phyloP scores from a whole-genome alignment of 2,888 invertebrate genomes.

The Pelosia muscerda region DNA sequence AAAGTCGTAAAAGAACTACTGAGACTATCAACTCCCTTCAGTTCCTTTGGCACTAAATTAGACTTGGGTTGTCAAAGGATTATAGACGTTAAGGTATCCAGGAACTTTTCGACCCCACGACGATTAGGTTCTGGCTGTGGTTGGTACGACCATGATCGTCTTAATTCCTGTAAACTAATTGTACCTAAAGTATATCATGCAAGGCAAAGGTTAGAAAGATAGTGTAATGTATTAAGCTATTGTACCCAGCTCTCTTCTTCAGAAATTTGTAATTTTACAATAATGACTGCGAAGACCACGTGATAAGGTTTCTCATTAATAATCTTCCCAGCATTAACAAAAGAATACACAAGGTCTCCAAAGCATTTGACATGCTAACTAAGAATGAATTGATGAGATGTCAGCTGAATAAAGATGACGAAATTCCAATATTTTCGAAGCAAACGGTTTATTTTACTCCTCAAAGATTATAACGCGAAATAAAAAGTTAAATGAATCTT shows the following conservation, averaged over 20 bases:
- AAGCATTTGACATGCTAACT: slow-evolving; percentile 21
- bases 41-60: too few relatives aligned
- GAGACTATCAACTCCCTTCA: too few relatives aligned
- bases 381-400: slow-evolving; percentile 29
- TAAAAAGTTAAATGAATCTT: not conserved
- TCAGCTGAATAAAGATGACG: slow-evolving; percentile 13
- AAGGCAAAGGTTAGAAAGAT: not conserved
- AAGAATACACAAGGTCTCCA: slow-evolving; percentile 34
- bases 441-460: not conserved
- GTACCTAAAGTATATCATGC: not conserved
- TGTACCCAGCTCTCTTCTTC: not conserved
- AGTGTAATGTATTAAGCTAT: not conserved
- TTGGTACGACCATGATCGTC: not conserved
- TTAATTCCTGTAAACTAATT: not conserved
- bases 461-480: not conserved
- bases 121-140: not conserved
- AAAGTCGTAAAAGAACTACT: too few relatives aligned
- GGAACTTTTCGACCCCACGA: too few relatives aligned
- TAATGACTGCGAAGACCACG: not conserved
- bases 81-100: too few relatives aligned
- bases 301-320: slow-evolving; percentile 22
- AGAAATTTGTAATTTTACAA: not conserved
- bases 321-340: slow-evolving; percentile 25
- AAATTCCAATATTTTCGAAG: slow-evolving; percentile 4
- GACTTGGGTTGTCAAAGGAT: too few relatives aligned